phyloP scores from a whole-genome alignment of 2,113 vertebrate species.

The Corydoras maculifer region DNA sequence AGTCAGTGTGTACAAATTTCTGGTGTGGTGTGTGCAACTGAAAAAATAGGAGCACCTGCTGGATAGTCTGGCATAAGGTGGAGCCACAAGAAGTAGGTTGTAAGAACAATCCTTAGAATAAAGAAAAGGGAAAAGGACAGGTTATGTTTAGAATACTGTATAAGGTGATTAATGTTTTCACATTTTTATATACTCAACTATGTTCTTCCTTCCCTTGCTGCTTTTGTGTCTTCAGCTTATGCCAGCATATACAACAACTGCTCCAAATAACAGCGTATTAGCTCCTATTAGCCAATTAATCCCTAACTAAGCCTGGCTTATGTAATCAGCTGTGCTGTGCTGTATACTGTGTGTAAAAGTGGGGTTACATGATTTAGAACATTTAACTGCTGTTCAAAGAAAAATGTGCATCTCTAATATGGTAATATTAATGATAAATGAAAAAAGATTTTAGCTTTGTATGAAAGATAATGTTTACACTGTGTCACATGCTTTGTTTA shows the following conservation, averaged over 20 bases:
- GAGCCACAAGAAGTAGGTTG: slow-evolving; percentile 13
- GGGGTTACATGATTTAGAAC: too few relatives aligned
- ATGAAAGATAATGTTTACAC: too few relatives aligned
- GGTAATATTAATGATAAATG: too few relatives aligned
- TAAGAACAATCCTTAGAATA: slow-evolving; percentile 5
- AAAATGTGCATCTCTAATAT: too few relatives aligned
- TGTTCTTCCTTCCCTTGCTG: slow-evolving; percentile 20
- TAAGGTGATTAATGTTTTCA: background rate
- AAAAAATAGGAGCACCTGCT: slow-evolving; percentile 4
- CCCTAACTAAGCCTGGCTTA: slow-evolving; percentile 58
- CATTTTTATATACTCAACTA: background rate
- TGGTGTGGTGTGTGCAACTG: slow-evolving; percentile 4
- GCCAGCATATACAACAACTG: slow-evolving; percentile 15
- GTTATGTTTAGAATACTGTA: background rate
- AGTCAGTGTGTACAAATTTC: slow-evolving; percentile 5
- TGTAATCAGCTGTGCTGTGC: slow-evolving; percentile 51
- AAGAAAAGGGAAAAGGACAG: background rate
- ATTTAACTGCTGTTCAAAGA: too few relatives aligned
- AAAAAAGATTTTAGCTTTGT: too few relatives aligned
- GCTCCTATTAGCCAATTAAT: slow-evolving; percentile 31
- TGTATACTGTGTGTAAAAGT: slow-evolving; percentile 39
- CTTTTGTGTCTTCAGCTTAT: slow-evolving; percentile 31
- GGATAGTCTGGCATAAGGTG: slow-evolving; percentile 27
- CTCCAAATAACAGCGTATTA: slow-evolving; percentile 1
- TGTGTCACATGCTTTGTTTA: too few relatives aligned